A percentile compares a stretch with the other conserved stretches of the same genome.
Conservation (phyloP, 53 echinoderm and acorn worm species). For the Temnopleurus reevesii region DNA sequence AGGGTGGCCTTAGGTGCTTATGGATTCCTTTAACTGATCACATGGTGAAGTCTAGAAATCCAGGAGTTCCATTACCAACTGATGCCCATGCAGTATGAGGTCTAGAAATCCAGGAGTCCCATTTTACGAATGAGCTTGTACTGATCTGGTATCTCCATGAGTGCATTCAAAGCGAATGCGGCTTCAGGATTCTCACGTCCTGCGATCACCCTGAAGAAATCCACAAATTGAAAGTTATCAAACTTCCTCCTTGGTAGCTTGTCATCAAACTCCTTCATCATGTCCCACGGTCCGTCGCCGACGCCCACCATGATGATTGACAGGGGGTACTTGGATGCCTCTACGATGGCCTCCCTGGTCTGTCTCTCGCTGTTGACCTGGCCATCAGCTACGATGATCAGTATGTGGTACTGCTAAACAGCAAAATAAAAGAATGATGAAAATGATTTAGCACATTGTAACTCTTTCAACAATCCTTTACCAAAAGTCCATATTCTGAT, state of each 20-base stretch:
- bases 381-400: slow-evolving; percentile 93
- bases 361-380: slow-evolving; percentile 85
- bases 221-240: slow-evolving; percentile 98
- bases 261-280: slow-evolving; percentile 92
- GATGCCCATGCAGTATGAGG: too few species aligned
- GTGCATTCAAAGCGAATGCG: slow-evolving; percentile 80
- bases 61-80: too few species aligned
- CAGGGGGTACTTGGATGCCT: slow-evolving; percentile 81
- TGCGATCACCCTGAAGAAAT: slow-evolving; percentile 75
- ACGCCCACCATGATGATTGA: slow-evolving; percentile 99
- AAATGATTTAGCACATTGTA: too few species aligned
- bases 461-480: too few species aligned
- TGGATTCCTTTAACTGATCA: too few species aligned
- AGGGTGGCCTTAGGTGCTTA: too few species aligned
- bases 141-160: slow-evolving; percentile 97
- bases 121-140: slow-evolving; percentile 72
- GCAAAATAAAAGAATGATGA: background rate
- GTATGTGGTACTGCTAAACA: slow-evolving; percentile 84
- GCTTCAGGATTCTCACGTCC: slow-evolving; percentile 68
- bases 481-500: too few species aligned
- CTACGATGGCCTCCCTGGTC: slow-evolving; percentile 89
- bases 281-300: slow-evolving; percentile 98
- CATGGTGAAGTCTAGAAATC: too few species aligned
- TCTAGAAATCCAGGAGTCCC: slow-evolving; percentile 66
- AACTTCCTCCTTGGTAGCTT: slow-evolving; percentile 78